Percentiles rank a stretch among this genome's conserved stretches.
Evolutionary conservation across 2,113 vertebrate species (phyloP).

Genomic region (Ciconia maguari): DNA sequence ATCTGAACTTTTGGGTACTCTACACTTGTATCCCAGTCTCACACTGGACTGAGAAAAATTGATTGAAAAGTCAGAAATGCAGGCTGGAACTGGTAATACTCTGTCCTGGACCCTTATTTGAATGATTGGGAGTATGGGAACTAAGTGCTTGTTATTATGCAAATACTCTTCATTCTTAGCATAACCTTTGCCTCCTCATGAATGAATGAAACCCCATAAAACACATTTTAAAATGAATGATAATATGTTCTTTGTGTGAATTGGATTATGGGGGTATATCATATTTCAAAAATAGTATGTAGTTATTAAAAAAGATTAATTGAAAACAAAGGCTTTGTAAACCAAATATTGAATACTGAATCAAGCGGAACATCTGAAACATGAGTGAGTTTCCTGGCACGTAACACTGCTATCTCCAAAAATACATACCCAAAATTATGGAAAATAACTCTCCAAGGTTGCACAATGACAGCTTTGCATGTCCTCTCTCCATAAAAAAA

Average conservation of each 20-base stretch:
- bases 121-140: background rate
- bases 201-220: slow-evolving; percentile 23
- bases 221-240: background rate
- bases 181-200: slow-evolving; percentile 15
- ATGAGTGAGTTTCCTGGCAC: background rate
- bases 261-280: background rate
- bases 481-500: background rate
- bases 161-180: slow-evolving; percentile 34
- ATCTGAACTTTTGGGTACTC: background rate
- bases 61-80: background rate
- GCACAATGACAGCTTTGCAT: background rate
- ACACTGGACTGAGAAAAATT: background rate
- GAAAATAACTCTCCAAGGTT: background rate
- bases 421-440: background rate
- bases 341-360: background rate
- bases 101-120: background rate
- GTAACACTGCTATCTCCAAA: background rate
- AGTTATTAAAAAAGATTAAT: background rate
- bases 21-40: background rate
- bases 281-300: background rate
- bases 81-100: background rate
- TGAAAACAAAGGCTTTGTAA: background rate
- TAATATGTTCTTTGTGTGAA: background rate
- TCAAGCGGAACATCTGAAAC: background rate
- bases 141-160: background rate